Base-by-base conservation (phyloP, 2,797 vertebrate species). In the Karalla daura region DNA sequence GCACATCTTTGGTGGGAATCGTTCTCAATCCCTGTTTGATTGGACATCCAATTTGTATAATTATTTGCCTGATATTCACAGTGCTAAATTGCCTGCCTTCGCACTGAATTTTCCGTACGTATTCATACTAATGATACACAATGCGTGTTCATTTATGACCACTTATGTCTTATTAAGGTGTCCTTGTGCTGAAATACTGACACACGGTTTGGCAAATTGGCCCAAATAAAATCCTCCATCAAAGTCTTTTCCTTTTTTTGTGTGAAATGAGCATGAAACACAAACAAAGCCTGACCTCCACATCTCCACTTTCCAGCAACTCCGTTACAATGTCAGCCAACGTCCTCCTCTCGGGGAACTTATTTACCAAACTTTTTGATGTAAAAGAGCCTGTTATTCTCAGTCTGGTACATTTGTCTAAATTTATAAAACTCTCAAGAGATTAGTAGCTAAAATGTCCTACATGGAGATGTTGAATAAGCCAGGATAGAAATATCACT, bases 101-200 rank as follows among this genome's bases (percentile, higher is more conserved):
- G 17, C 28, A 28, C 32, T 32, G 4, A 8, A 53, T 18, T 40
- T 21, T 44, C 32, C 2, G 24, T n/a, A n/a, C 9, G 2, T 25
- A 21, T 33, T 47, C 23, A 52, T 43, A 2, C 17, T 2, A 1
- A 28, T 51, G 20, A 63, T 21, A 21, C 15, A 33, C 32, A 27
- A 21, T 11, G 15, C 40, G 20, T 45, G 27, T 6, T 55, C 40
- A 47, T 52, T 46, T 18, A 17, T 27, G 32, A 21, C 20, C 25
- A 24, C 53, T 80, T 43, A 14, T 17, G 2, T 61, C 18, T 33
- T 0, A 33, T 27, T 46, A 4, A 61, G 41, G 36, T 60, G 78
- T 74, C 70, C 70, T 79, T 74, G 66, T 71, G 44, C 15, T 30
- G 13, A 45, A 70, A 76, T 6, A 56, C 54, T 14, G 36, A 70